A percentile compares a stretch with the other conserved stretches of the same genome.
Conservation (phyloP, 2,797 vertebrate species). For the Tenualosa thibaudeaui region DNA sequence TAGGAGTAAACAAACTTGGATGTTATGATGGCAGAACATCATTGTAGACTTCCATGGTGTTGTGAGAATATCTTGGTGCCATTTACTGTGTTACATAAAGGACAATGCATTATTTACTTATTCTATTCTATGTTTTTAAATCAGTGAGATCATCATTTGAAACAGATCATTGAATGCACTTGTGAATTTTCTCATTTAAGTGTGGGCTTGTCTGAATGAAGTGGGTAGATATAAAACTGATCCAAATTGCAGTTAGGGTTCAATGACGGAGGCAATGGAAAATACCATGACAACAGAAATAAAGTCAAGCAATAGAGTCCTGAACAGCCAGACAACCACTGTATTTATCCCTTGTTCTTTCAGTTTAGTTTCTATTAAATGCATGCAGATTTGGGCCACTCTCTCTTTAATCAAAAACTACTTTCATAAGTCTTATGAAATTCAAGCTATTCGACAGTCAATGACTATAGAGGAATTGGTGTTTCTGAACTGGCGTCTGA, state of each 20-base stretch:
- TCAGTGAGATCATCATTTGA: background rate
- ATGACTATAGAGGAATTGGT: conserved; percentile 47
- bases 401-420: conserved; percentile 38
- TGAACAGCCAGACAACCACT: background rate
- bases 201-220: background rate
- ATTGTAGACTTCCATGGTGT: background rate
- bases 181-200: background rate
- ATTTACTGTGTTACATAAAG: background rate
- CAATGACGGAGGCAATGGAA: background rate
- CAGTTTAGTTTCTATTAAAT: background rate
- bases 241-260: background rate
- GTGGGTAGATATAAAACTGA: background rate
- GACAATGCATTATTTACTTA: background rate
- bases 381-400: background rate
- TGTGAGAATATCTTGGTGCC: background rate
- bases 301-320: background rate
- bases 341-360: background rate
- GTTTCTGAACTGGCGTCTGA: conserved; percentile 54
- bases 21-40: background rate
- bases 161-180: background rate
- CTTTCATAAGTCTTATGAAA: conserved; percentile 31
- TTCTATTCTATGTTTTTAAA: background rate
- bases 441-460: conserved; percentile 50
- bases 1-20: background rate
- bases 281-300: background rate